phyloP scores from a whole-genome alignment of 2,113 vertebrate genomes.

The Myotis davidii region DNA sequence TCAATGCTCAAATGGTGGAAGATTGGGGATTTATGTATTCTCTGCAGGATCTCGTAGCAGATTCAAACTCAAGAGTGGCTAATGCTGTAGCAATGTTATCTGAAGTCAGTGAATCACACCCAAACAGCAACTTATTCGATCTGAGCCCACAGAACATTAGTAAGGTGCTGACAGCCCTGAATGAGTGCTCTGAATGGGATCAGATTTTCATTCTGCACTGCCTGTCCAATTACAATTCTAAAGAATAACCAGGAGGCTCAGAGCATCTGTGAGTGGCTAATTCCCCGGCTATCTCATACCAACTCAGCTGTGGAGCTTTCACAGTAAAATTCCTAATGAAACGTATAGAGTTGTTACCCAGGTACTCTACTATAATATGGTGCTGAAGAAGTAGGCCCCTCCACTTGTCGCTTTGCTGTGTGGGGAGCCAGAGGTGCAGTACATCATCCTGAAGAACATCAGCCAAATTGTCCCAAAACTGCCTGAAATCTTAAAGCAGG shows the following conservation, averaged over 20 bases:
- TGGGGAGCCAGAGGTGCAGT: background rate
- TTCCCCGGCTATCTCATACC: background rate
- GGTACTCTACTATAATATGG: background rate
- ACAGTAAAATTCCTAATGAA: background rate
- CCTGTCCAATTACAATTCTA: background rate
- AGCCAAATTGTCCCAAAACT: background rate
- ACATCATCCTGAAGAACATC: background rate
- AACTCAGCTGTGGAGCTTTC: background rate
- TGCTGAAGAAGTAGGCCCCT: background rate
- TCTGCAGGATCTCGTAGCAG: background rate
- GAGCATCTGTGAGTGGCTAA: background rate
- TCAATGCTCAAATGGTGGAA: background rate
- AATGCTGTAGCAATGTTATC: background rate
- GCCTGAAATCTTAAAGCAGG: background rate
- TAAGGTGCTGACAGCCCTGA: background rate
- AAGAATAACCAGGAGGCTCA: background rate
- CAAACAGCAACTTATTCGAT: background rate
- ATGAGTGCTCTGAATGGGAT: background rate
- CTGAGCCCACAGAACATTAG: background rate
- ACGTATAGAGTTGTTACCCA: background rate
- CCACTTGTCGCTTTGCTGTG: background rate
- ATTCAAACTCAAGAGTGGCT: background rate
- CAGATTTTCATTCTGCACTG: background rate
- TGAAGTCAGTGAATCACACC: background rate
- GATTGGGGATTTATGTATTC: background rate